Evolutionary conservation across 2,113 vertebrate genomes (phyloP), one percentile per base, ranked within the genome.

Genomic region (Hippoglossus stenolepis): DNA sequence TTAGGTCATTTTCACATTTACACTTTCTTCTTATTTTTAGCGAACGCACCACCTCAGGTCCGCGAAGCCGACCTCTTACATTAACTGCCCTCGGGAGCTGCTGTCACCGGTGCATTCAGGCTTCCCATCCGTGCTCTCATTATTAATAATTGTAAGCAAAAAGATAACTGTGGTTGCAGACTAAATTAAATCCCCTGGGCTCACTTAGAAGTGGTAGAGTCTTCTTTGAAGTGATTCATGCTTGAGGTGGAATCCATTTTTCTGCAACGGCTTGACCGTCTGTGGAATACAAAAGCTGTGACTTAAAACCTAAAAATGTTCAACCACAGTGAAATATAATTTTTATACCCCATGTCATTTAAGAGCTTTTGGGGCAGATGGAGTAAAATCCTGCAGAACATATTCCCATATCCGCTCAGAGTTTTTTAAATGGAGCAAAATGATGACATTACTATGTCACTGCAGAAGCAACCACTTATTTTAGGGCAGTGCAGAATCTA

Each of bases 141-240:
- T 84, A 86, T 84, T 87, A 84, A 87, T 92, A 87, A 90, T 81
- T 90, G 77, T 56, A 47, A 65, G 69, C 69, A 69, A 70, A 73
- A 81, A 73, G 57, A 78, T 80, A 65, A 73, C 60, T 9, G 24
- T 71, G 74, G 81, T 70, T 77, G 69, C 63, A 63, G 74, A 43
- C 54, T 81, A 66, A 75, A 56, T 73, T 51, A 74, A 89, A 62
- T 86, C 75, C 57, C 68, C 53, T 24, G 80, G 70, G 80, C 56
- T 79, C 73, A 63, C 72, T 88, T 65, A 63, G 63, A 79, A 82
- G 57, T 85, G 49, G 35, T 51, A 21, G 53, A 67, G 24, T 75
- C 82, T 82, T 47, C 83, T 89, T 91, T 90, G 75, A 92, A 87
- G 80, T 75, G 35, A 18, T 82, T 77, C 5, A 24, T 56, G 57